Evolutionary conservation across 2,888 invertebrate genomes (phyloP).

Genomic region (Agrilus cyanescens): DNA sequence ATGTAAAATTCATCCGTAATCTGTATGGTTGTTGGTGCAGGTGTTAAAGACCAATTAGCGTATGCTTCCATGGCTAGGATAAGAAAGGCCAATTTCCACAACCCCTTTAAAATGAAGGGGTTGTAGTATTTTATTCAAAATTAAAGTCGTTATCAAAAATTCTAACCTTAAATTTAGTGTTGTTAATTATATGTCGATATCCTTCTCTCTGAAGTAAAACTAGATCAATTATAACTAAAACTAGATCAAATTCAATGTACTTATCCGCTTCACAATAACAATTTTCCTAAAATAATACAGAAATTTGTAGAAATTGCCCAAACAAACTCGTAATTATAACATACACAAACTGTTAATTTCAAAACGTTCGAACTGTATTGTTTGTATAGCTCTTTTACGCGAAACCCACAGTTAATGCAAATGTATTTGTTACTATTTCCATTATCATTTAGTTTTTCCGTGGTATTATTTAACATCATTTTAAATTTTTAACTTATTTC

Average conservation of each 20-base stretch:
- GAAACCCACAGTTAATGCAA: conserved; percentile 60
- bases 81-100: conserved; percentile 63
- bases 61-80: conserved; percentile 73
- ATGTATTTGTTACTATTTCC: conserved; percentile 15
- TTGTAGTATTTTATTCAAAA: background rate
- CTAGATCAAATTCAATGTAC: conserved; percentile 85
- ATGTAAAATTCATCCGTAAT: conserved; percentile 19
- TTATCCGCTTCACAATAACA: conserved; percentile 74
- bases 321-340: conserved; percentile 23
- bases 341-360: conserved; percentile 66
- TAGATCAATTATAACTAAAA: conserved; percentile 75
- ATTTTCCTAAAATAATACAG: conserved; percentile 43
- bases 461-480: too few relatives aligned
- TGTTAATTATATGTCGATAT: conserved; percentile 75
- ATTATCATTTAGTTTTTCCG: too few relatives aligned
- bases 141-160: background rate
- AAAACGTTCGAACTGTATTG: conserved; percentile 59
- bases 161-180: conserved; percentile 61
- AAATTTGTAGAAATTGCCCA: conserved; percentile 1
- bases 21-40: conserved; percentile 5
- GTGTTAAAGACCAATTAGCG: conserved; percentile 46
- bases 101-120: conserved; percentile 22
- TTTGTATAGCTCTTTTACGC: conserved; percentile 50
- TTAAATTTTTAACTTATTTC: too few relatives aligned
- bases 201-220: conserved; percentile 70